Evolutionary conservation across 2,888 invertebrate genomes (phyloP).

Genomic region (Tetragnatha montana): DNA sequence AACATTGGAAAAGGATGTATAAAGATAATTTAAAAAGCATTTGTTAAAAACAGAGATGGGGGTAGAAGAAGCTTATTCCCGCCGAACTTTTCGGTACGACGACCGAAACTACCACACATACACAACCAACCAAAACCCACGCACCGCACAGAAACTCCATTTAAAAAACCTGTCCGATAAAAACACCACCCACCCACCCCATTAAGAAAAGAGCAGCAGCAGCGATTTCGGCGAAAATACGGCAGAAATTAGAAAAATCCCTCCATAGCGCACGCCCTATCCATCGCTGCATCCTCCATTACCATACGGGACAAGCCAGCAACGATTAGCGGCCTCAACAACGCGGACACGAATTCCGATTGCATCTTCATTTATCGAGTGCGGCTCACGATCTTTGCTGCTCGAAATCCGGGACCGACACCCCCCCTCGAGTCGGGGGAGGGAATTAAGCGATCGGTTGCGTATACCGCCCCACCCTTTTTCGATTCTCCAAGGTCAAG

Average conservation of each 20-base stretch:
- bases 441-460: conserved; percentile 44
- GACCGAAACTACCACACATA: background rate
- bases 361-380: conserved; percentile 59
- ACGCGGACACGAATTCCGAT: conserved; percentile 60
- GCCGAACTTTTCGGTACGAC: background rate
- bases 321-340: conserved; percentile 47
- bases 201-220: background rate
- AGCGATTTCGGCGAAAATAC: background rate
- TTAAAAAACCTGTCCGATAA: background rate
- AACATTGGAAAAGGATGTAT: too few species aligned
- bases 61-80: too few species aligned
- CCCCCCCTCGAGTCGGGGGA: background rate
- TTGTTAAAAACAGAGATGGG: too few species aligned
- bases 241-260: conserved; percentile 15
- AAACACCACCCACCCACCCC: background rate
- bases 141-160: background rate
- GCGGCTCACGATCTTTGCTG: conserved; percentile 57
- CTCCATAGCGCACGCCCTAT: conserved; percentile 33
- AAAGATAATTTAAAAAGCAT: too few species aligned
- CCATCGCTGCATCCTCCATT: conserved; percentile 26
- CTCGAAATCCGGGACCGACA: conserved; percentile 60
- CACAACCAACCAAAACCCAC: background rate
- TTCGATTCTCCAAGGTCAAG: conserved; percentile 51
- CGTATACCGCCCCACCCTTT: conserved; percentile 7
- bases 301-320: conserved; percentile 14